Conservation (phyloP, 2,113 vertebrate genomes). For the Cavia aperea region DNA sequence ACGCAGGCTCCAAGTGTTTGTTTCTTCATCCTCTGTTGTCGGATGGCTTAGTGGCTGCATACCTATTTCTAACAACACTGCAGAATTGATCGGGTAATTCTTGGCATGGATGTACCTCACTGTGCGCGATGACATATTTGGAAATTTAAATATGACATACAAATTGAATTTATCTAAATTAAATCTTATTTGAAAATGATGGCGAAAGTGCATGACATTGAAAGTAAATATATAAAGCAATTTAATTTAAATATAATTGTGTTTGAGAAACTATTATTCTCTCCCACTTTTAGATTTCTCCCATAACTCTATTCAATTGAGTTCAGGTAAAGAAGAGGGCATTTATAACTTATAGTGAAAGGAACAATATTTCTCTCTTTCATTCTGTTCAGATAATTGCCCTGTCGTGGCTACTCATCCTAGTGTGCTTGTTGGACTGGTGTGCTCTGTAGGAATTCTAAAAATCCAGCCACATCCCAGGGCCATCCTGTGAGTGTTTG, state of each 20-base stretch:
- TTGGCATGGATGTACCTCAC: background rate
- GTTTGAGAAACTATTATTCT: background rate
- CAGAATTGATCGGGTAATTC: background rate
- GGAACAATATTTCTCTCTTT: background rate
- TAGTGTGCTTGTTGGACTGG: background rate
- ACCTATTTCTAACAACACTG: background rate
- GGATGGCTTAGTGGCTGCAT: background rate
- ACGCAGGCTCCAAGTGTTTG: background rate
- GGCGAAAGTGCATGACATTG: background rate
- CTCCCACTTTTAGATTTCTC: background rate
- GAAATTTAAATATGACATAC: background rate
- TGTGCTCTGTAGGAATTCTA: background rate
- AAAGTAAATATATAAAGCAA: slow-evolving; percentile 9
- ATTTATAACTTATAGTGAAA: background rate
- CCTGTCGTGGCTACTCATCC: background rate
- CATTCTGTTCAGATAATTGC: background rate
- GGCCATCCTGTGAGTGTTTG: background rate
- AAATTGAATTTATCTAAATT: slow-evolving; percentile 14
- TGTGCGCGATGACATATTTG: background rate
- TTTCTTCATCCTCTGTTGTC: background rate
- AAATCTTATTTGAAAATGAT: slow-evolving; percentile 27
- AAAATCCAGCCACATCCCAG: background rate
- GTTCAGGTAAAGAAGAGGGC: background rate
- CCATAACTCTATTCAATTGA: background rate
- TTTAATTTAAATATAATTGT: slow-evolving; percentile 13